Conservation (phyloP, 1,140 invertebrate genomes). For the Coenobita brevimanus region DNA sequence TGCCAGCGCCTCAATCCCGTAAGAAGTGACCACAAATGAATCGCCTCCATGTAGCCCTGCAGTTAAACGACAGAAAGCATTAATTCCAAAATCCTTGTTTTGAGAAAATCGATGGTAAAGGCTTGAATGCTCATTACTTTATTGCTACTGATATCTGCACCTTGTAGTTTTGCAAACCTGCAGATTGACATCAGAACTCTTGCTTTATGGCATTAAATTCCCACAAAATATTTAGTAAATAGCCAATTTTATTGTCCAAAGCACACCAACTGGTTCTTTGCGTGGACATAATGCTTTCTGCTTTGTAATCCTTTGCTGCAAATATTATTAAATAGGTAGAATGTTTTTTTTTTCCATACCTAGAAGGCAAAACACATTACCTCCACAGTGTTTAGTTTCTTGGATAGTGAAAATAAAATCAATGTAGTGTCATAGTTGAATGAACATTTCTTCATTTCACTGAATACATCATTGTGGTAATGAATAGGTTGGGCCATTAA, state of each 20-base stretch:
- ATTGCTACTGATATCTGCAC: background rate
- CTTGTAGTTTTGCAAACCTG: conserved; percentile 15
- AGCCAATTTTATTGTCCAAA: conserved; percentile 6
- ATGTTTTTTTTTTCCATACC: background rate
- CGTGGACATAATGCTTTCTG: conserved; percentile 24
- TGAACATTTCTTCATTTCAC: background rate
- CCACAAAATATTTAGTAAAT: background rate
- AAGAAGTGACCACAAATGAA: no score
- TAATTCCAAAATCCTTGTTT: conserved; percentile 39
- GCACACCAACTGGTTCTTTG: background rate
- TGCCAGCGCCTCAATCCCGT: no score
- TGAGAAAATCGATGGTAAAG: conserved; percentile 29
- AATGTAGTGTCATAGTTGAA: background rate
- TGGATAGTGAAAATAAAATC: background rate
- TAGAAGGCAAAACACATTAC: conserved; percentile 11
- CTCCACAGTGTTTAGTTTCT: background rate
- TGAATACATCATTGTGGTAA: background rate
- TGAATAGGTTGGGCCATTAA: background rate
- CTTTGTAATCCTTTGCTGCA: conserved; percentile 26
- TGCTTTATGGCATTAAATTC: conserved; percentile 27
- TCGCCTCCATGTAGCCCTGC: background rate
- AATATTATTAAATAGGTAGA: background rate
- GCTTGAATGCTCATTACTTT: conserved; percentile 6
- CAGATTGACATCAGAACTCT: conserved; percentile 18
- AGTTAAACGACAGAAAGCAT: conserved; percentile 30